phyloP scores from a whole-genome alignment of 1,140 invertebrate species.

The Luehdorfia chinensis region DNA sequence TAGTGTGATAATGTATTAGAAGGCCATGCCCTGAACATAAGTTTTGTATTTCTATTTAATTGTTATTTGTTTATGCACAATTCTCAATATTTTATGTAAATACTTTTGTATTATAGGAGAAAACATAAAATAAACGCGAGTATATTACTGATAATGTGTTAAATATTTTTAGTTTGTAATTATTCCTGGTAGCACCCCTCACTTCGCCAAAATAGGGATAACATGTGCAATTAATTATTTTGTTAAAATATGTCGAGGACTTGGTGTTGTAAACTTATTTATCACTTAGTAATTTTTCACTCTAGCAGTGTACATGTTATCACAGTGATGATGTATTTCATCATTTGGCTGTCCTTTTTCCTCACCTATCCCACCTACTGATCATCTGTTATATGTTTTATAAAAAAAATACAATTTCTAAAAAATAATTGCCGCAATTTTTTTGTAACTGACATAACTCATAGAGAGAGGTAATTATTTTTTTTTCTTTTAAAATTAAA shows the following conservation, averaged over 20 bases:
- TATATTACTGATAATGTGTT: constrained; percentile 77
- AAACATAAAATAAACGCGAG: constrained; percentile 78
- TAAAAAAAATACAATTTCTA: too few relatives aligned
- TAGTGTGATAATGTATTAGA: constrained; percentile 67
- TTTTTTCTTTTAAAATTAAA: background rate
- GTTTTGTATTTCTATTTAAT: constrained; percentile 76
- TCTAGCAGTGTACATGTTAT: constrained; percentile 67
- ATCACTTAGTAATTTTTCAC: constrained; percentile 18
- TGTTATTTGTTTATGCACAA: constrained; percentile 79
- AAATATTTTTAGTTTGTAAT: constrained; percentile 77
- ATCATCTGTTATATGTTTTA: background rate
- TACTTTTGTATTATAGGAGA: constrained; percentile 78
- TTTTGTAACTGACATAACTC: constrained; percentile 2
- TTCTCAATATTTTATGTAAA: constrained; percentile 79
- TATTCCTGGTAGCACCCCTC: constrained; percentile 78
- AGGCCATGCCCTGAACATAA: constrained; percentile 66
- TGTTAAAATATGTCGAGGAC: constrained; percentile 17
- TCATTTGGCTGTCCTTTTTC: constrained; percentile 50
- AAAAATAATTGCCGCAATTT: constrained; percentile 5
- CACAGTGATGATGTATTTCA: constrained; percentile 49
- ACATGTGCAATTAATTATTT: constrained; percentile 60
- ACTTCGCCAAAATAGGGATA: constrained; percentile 75
- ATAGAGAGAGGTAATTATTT: constrained; percentile 14
- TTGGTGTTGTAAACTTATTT: constrained; percentile 20
- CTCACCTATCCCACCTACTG: constrained; percentile 30